phyloP scores from a whole-genome alignment of 2,888 invertebrate species.

The Spialia ferax region DNA sequence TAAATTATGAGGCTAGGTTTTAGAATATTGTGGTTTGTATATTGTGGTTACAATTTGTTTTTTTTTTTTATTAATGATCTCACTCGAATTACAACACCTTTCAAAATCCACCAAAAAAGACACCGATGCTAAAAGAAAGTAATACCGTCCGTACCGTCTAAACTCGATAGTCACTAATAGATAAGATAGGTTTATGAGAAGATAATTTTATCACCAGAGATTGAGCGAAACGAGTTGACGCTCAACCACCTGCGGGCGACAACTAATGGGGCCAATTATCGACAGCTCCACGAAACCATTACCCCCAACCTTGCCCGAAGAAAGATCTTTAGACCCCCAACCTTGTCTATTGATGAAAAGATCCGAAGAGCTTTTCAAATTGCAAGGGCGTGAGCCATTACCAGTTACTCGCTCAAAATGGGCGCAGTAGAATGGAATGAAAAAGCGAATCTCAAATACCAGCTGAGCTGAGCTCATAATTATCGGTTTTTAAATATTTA shows the following conservation, averaged over 20 bases:
- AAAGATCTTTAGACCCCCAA: constrained; percentile 55
- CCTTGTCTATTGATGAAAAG: constrained; percentile 59
- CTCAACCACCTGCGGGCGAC: constrained; percentile 67
- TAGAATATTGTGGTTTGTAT: no score
- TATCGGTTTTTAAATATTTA: neutral
- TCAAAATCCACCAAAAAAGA: neutral
- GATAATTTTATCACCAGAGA: constrained; percentile 22
- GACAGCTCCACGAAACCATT: constrained; percentile 69
- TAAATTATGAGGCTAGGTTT: no score
- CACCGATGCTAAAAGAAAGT: neutral
- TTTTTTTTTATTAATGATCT: no score
- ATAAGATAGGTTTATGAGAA: constrained; percentile 10
- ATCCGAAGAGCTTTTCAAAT: constrained; percentile 50
- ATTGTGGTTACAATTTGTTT: no score
- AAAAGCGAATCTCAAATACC: constrained; percentile 30
- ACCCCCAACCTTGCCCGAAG: constrained; percentile 57
- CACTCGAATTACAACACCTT: neutral
- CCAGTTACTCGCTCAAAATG: constrained; percentile 34
- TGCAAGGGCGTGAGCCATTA: constrained; percentile 45
- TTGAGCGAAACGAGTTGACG: constrained; percentile 22
- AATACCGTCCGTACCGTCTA: no score
- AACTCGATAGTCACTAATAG: neutral
- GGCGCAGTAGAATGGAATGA: constrained; percentile 26
- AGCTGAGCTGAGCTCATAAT: neutral
- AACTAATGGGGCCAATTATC: constrained; percentile 80